These are phyloP conservation scores for Gymnopithys bicolor DNA, from an alignment of 2,797 vertebrate species.

Conservation along the genomic window DNA sequence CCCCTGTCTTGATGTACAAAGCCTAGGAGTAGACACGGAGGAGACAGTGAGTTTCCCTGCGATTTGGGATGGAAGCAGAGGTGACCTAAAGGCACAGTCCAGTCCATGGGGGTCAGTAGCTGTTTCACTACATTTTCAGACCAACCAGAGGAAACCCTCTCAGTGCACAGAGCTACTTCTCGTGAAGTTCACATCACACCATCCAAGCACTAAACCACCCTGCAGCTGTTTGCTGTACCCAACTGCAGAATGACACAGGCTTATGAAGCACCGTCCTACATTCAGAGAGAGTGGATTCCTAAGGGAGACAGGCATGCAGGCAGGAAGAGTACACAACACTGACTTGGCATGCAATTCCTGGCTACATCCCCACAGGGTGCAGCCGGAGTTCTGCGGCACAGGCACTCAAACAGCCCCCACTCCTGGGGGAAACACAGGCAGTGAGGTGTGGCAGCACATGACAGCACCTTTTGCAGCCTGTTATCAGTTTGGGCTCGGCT, in stretches of 20 bases:
- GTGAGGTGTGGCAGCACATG: accelerated
- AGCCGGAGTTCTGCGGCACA: accelerated
- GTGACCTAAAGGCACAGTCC: neutral
- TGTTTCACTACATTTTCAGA: neutral
- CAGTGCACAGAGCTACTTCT: neutral
- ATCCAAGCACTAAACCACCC: accelerated
- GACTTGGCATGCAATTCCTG: neutral
- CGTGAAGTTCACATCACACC: neutral
- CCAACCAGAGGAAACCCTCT: neutral
- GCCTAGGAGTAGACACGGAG: neutral
- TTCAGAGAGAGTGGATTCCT: accelerated
- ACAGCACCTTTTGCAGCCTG: neutral
- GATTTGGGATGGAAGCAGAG: neutral
- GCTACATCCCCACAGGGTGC: neutral
- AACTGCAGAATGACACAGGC: neutral
- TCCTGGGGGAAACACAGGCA: neutral
- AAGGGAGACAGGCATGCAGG: neutral
- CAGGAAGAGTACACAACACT: accelerated
- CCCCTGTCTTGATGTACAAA: accelerated
- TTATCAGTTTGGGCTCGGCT: accelerated
- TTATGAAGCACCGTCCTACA: neutral
- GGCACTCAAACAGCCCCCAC: accelerated
- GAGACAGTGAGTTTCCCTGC: neutral
- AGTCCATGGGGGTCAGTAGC: neutral
- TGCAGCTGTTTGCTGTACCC: neutral